Base-by-base conservation (phyloP, 2,797 vertebrate genomes). In the Gobio occitaniae region DNA sequence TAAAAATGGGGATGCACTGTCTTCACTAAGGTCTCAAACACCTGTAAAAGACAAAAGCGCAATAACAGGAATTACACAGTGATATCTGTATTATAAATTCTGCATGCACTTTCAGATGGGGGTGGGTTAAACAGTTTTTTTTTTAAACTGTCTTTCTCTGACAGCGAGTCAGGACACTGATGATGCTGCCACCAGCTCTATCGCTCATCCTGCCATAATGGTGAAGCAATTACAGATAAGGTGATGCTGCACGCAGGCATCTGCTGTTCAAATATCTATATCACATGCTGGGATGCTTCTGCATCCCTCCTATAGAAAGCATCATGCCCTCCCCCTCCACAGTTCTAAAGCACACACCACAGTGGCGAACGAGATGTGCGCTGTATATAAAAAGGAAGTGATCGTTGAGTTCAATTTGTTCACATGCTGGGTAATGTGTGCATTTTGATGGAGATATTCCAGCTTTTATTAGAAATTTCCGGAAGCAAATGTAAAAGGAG, bases 381-480 rank as follows among this genome's bases (percentile, higher is more conserved):
- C 72, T 80, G 76, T 70, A 65, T 78, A 84, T 78, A 66, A 59
- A 85, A 89, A 89, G 89, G 80, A 88, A 84, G 90, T 69, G 86
- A 87, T 81, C 66, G 85, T 74, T 90, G 89, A 72, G 74, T 87
- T 85, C 89, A 90, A 90, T 93, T 90, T 91, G 91, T 92, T 89
- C 83, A 83, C 79, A 79, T 54, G 59, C 76, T 88, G 72, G 87
- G 84, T 69, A 54, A 79, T 25, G 69, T 66, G 77, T 74, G 81
- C 78, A 84, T 87, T 86, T 92, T 92, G 85, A 90, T 82, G 68
- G 84, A 91, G 88, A 88, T 83, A 90, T 90, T 93, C 89, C 88
- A 89, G 84, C 88, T 90, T 92, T 92, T 92, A 92, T 92, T 92
- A 91, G 78, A 79, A 56, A 78, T 87, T 92, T 94, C 91, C 91